Base-by-base conservation (phyloP, 2,797 vertebrate genomes). In the Syngnathus rostellatus region DNA sequence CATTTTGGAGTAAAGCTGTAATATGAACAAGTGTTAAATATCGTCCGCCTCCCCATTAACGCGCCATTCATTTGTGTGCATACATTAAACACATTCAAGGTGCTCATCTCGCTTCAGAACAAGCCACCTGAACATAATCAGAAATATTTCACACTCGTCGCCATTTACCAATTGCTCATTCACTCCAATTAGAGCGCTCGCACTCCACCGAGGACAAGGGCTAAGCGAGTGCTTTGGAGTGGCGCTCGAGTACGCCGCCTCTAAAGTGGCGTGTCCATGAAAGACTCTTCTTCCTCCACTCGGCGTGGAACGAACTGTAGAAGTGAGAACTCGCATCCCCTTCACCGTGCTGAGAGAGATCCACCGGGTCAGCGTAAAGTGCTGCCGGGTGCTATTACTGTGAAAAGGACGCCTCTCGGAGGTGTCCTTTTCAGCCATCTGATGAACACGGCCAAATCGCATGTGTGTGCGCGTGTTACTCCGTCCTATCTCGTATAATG, bases 341-440 rank as follows among this genome's bases (percentile, higher is more conserved):
- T 82, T 85, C 81, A 79, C 79, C 72, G 78, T 73, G 72, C 82
- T 73, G 80, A 74, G 78, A 82, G 84, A 86, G 85, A 86, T 77
- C 84, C 81, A 78, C 74, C 6, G 71, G 86, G 86, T 83, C 83
- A 57, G 11, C n/a, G 54, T 72, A 85, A 87, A 89, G 88, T 87
- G 86, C 86, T 87, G 82, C 83, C 41, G 77, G 79, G 82, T 80
- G 86, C 85, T 88, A 85, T 86, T 89, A 89, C 88, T 70, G 82
- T 86, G 83, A 88, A 87, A 87, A 88, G 86, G 81, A 84, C 84
- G 77, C 85, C 84, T 87, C 84, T 87, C 86, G 37, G 76, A 83
- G 87, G 85, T 88, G 86, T 86, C 86, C 85, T 87, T 31, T 88
- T 89, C 80, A 85, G 87, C 83, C 83, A 82, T 83, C 80, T 82